Evolutionary conservation across 2,888 invertebrate genomes (phyloP).

Genomic region (Caenorhabditis sulstoni): DNA sequence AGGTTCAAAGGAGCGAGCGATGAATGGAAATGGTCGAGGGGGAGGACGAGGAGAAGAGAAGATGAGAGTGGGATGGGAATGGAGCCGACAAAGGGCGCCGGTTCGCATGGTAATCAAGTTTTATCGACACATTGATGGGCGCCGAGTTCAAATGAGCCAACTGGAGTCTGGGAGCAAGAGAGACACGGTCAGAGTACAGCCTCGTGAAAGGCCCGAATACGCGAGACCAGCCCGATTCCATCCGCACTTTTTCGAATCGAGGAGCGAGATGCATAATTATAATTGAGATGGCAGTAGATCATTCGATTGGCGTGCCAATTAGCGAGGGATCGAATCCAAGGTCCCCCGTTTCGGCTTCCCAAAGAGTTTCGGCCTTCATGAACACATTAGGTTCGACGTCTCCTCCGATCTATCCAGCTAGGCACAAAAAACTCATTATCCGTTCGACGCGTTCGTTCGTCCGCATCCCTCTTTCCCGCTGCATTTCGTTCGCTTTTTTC

Average conservation of each 20-base stretch:
- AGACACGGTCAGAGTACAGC: too few relatives aligned
- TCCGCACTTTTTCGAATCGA: too few relatives aligned
- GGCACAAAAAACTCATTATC: constrained; percentile 47
- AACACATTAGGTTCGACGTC: constrained; percentile 29
- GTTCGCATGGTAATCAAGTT: not conserved
- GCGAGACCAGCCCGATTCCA: too few relatives aligned
- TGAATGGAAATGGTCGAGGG: not conserved
- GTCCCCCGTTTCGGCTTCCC: not conserved
- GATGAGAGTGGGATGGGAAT: constrained; percentile 2
- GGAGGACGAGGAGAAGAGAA: constrained; percentile 3
- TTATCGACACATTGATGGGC: not conserved
- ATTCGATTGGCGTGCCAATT: constrained; percentile 33
- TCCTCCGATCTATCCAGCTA: too few relatives aligned
- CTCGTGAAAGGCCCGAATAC: too few relatives aligned
- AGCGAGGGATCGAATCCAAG: constrained; percentile 29
- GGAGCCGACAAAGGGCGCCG: not conserved
- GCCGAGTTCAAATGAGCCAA: too few relatives aligned
- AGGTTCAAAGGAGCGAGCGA: constrained; percentile 34
- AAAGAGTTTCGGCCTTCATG: constrained; percentile 52
- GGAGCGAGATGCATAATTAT: not conserved
- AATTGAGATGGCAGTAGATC: constrained; percentile 16
- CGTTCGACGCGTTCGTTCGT: constrained; percentile 9
- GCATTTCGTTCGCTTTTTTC: constrained; percentile 23
- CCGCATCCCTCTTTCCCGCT: not conserved
- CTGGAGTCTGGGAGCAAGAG: too few relatives aligned